Evolutionary conservation across 37 sponge, comb jelly and placozoan species (phyloP), one percentile per base, ranked within the genome.

Genomic region (Ephydatia muelleri): DNA sequence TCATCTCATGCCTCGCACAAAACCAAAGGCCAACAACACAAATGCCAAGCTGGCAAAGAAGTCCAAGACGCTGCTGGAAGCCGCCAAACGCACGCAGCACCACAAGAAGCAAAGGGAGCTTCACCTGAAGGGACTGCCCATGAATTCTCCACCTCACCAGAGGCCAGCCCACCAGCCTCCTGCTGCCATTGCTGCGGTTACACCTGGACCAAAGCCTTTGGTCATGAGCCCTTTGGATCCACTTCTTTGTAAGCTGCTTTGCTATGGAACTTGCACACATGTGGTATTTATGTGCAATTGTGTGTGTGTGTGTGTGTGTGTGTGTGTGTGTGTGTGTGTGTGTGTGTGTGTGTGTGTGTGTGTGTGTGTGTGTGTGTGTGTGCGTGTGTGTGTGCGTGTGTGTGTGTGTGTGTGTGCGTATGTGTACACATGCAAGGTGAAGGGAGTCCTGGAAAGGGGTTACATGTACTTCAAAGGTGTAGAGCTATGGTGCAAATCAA

Each of bases 291-390:
- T 38, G 26, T 57, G 43, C n/a, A n/a, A n/a, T n/a, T 43, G 78
- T 77, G 43, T 30, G 30, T 74, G 36, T 33, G 34, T 74, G 36
- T 74, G 25, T 74, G 36, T 74, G 36, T 28, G 33, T 74, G 75
- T 74, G 75, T 34, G 36, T 28, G 75, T 23, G 32, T 34, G 75
- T 32, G 32, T 28, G 75, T 74, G 75, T 28, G 35, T 74, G 36
- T 34, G 32, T 28, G 36, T 74, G 32, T 34, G 72, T n/a, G 30
- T 16, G 30, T 16, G 30, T 49, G 66, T 79, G 79, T 65, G 33
- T 79, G 79, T 49, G 31, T 79, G 32, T 34, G 26, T 48, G 65
- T 80, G 67, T 35, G 67, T 79, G 80, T 43, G 35, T 31, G 66
- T 79, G 66, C 6, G 40, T 37, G 43, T 75, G 35, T 12, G 12